Evolutionary conservation across 2,888 invertebrate species (phyloP), one percentile per base, ranked within the genome.

Genomic region (Choristoneura rosaceana): DNA sequence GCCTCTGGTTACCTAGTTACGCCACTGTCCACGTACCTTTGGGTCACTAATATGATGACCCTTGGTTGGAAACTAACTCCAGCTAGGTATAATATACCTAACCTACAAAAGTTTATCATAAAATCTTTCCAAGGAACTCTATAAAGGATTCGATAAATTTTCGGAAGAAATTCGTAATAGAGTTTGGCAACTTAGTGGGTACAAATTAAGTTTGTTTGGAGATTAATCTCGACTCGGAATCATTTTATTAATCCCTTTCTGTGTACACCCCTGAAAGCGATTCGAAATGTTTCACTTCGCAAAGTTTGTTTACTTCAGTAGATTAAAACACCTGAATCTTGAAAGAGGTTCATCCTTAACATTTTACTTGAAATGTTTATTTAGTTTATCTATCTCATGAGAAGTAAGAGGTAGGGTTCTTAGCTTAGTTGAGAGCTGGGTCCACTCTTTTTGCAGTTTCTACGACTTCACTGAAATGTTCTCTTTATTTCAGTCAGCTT

Each of bases 161-260:
- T 47, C 47, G 3, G 38, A 12, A 45, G 38, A 70, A 59, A 64
- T 70, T 59, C 17, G 55, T 70, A 58, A 47, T 17, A 70, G 63
- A 70, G 38, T 64, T 64, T 47, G 38, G 8, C 38, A 64, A 69
- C 15, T 69, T 63, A 55, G 64, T 64, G 41, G 15, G 38, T 58
- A 50, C 52, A 70, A 70, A 70, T 64, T 58, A 59, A 70, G 58
- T 70, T 64, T 62, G 55, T 63, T 69, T 70, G 63, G 55, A 15
- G 63, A 70, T 58, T 70, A 58, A 70, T 70, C 70, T 55, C 7
- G 45, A 43, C 12, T 60, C 63, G 45, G 50, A 63, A 63, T 64
- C 47, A 58, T 47, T 70, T 64, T 33, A 64, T 70, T 70, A 70
- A 58, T 47, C 14, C 14, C 8, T 43, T 38, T 47, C 25, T 25